Percentiles rank a stretch among this genome's conserved stretches.
Conservation (phyloP, 2,888 invertebrate genomes). For the Apomyelois bistriatella region DNA sequence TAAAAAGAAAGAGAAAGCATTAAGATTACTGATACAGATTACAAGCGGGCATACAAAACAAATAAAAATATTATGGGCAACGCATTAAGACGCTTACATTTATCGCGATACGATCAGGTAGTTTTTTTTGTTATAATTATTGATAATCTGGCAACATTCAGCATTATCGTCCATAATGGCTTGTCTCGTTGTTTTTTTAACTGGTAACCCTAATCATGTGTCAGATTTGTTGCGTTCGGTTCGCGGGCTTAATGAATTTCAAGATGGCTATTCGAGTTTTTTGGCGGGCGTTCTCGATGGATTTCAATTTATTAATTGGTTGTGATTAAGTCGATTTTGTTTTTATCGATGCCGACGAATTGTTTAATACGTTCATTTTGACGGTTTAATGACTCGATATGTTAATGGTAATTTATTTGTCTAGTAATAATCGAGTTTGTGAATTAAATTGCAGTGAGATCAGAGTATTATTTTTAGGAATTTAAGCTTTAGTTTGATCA, state of each 20-base stretch:
- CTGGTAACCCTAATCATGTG: conserved; percentile 76
- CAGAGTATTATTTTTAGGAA: conserved; percentile 9
- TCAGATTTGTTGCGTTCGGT: conserved; percentile 68
- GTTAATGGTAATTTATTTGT: conserved; percentile 46
- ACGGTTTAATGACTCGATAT: conserved; percentile 42
- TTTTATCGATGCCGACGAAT: conserved; percentile 24
- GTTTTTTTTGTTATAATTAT: conserved; percentile 73
- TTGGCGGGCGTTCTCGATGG: conserved; percentile 23
- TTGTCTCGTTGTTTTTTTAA: conserved; percentile 62
- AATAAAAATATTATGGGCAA: conserved; percentile 72
- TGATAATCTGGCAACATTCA: conserved; percentile 76
- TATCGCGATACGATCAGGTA: conserved; percentile 61
- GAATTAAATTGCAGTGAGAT: conserved; percentile 18
- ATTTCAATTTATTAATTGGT: conserved; percentile 35
- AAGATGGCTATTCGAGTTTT: conserved; percentile 56
- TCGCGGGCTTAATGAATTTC: conserved; percentile 59
- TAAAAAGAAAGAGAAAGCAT: conserved; percentile 49
- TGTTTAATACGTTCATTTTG: conserved; percentile 23
- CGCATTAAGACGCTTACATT: conserved; percentile 75
- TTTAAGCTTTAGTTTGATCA: not conserved
- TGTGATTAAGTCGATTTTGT: conserved; percentile 39
- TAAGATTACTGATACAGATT: conserved; percentile 57
- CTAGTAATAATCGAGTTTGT: conserved; percentile 32
- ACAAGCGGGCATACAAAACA: conserved; percentile 60
- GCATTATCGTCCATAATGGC: conserved; percentile 66